phyloP scores from a whole-genome alignment of 1,140 invertebrate genomes.

The Psilanteris sp. region DNA sequence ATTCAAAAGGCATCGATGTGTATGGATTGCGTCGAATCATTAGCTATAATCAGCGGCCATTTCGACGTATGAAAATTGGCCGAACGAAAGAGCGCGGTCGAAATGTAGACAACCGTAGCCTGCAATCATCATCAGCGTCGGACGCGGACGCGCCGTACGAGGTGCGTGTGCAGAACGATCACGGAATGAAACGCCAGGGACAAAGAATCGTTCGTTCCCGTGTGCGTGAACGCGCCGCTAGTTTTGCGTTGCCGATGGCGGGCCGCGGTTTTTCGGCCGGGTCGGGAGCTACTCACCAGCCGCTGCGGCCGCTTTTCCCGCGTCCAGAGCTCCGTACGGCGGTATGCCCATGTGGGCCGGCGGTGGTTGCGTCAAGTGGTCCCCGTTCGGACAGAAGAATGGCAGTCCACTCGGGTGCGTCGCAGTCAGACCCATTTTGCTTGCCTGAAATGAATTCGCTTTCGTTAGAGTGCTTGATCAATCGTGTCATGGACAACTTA shows the following conservation, averaged over 20 bases:
- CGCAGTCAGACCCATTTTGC: constrained; percentile 91
- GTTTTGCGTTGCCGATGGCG: constrained; percentile 7
- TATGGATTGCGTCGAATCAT: constrained; percentile 13
- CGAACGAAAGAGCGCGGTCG: background rate
- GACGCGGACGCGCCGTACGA: background rate
- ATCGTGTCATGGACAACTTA: too few species aligned
- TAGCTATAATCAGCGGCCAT: constrained; percentile 34
- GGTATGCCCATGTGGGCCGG: constrained; percentile 98
- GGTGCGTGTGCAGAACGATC: constrained; percentile 35
- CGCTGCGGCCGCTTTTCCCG: constrained; percentile 82
- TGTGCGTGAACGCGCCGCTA: too few species aligned
- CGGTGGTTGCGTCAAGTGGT: constrained; percentile 91
- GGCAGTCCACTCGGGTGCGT: constrained; percentile 85
- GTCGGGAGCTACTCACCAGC: constrained; percentile 80
- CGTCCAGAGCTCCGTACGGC: constrained; percentile 91
- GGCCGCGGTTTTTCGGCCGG: too few species aligned
- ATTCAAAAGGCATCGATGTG: constrained; percentile 12
- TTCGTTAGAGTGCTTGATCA: too few species aligned
- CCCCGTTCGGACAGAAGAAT: constrained; percentile 95
- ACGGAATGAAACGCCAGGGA: constrained; percentile 28
- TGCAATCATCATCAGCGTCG: constrained; percentile 32
- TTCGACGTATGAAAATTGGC: constrained; percentile 33
- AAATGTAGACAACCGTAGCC: constrained; percentile 15
- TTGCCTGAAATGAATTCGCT: constrained; percentile 86
- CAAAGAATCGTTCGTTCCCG: constrained; percentile 31